Conservation (phyloP, 2,113 vertebrate species). For the Phalacrocorax brasilianus region DNA sequence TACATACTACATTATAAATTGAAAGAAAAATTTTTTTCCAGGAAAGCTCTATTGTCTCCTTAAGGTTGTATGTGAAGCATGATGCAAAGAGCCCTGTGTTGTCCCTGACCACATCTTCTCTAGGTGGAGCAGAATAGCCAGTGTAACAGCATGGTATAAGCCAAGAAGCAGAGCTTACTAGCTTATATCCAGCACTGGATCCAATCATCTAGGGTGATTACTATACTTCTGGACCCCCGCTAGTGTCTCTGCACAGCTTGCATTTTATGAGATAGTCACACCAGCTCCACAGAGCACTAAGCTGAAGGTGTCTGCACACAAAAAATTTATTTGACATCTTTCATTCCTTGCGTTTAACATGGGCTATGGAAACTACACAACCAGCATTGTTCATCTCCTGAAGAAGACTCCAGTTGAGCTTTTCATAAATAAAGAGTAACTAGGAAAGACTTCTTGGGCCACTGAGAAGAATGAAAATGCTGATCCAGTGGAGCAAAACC, state of each 20-base stretch:
- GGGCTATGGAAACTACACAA: not conserved
- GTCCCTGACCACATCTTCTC: not conserved
- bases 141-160: not conserved
- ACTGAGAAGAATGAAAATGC: not conserved
- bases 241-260: not conserved
- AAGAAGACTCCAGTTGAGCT: not conserved
- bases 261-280: not conserved
- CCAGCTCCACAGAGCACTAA: not conserved
- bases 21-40: not conserved
- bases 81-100: not conserved
- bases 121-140: not conserved
- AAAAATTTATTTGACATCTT: not conserved
- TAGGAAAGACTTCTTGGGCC: not conserved
- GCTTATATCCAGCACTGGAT: not conserved
- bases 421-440: not conserved
- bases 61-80: accelerated
- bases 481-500: not conserved
- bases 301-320: not conserved
- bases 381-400: not conserved
- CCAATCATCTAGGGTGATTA: not conserved
- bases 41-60: not conserved
- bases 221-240: not conserved
- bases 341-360: not conserved
- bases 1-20: not conserved
- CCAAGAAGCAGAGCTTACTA: not conserved